Evolutionary conservation across 2,797 vertebrate species (phyloP).

Genomic region (Discoglossus pictus): DNA sequence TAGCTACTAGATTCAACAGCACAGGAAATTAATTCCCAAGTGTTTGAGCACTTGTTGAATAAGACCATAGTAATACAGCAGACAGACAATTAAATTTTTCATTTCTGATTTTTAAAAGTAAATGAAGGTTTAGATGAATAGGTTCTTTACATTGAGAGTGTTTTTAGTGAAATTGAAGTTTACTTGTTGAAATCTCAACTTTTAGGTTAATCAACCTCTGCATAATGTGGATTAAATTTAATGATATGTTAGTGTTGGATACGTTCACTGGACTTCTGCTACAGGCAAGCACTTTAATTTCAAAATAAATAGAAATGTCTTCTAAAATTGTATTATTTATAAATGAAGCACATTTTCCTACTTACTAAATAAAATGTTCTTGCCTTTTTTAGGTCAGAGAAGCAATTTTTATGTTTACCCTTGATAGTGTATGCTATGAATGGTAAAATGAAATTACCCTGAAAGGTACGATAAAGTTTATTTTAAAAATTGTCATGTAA

Average conservation of each 20-base stretch:
- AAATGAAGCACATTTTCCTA: conserved; percentile 9
- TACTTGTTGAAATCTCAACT: background rate
- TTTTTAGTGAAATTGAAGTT: conserved; percentile 15
- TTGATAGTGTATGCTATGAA: too few species aligned
- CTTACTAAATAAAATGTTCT: too few species aligned
- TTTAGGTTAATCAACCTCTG: conserved; percentile 10
- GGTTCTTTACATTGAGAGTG: background rate
- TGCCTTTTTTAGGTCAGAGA: too few species aligned
- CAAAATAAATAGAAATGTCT: conserved; percentile 24
- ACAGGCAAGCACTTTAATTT: conserved; percentile 6
- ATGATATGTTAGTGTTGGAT: conserved; percentile 30
- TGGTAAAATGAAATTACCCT: too few species aligned
- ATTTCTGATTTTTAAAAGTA: conserved; percentile 2
- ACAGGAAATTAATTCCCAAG: too few species aligned
- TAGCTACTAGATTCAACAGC: too few species aligned
- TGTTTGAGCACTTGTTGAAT: too few species aligned
- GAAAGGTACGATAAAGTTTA: too few species aligned
- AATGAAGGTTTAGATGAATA: background rate
- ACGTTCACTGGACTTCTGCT: conserved; percentile 1
- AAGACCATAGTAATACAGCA: too few species aligned
- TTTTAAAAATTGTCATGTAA: too few species aligned
- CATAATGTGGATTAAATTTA: conserved; percentile 19
- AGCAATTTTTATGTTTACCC: too few species aligned
- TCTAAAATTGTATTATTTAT: conserved; percentile 16
- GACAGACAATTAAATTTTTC: too few species aligned